Base-by-base conservation (phyloP, 2,797 vertebrate species). In the Eulemur rubriventer region DNA sequence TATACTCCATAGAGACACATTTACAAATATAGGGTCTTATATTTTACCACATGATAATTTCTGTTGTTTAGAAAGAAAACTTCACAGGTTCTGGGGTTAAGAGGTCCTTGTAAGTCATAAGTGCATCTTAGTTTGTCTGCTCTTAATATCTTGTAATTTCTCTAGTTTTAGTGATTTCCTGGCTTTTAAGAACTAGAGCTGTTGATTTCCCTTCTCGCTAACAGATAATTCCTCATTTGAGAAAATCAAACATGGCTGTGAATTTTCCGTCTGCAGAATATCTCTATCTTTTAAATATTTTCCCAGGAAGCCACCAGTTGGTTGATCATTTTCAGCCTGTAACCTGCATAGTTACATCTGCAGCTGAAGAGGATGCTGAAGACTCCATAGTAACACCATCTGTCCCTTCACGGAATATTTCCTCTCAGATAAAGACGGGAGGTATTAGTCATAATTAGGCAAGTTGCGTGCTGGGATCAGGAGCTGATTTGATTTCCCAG, bases 381-480 rank as follows among this genome's bases (percentile, higher is more conserved):
- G 95, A 98, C 98, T 96, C 98, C 97, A 67, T 96, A 97, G 98
- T 97, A 98, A 82, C 86, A 96, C 98, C 98, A 98, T 98, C 98
- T 98, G 98, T 97, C 98, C 30, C 0, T 95, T 97, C 95, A 63
- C 97, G 98, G 97, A 98, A 94, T 94, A 97, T 96, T 97, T 98
- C 94, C 95, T 97, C 86, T 7, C 94, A 38, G 92, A 98, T 97
- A 96, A 98, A 98, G 96, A 97, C 96, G 96, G 97, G 98, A 96
- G 95, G 96, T 98, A 95, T 98, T 98, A 96, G 95, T 98, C 95
- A 97, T 98, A 98, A 98, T 98, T 98, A 98, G 96, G 93, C 96
- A 98, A 97, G 96, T 96, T 98, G 84, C 98, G 96, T 95, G 88
- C 97, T 98, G 97, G 98, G 97, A 98, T 98, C 97, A 97, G 97